Evolutionary conservation across 1,140 invertebrate species (phyloP).

Genomic region (Vanessa tameamea): DNA sequence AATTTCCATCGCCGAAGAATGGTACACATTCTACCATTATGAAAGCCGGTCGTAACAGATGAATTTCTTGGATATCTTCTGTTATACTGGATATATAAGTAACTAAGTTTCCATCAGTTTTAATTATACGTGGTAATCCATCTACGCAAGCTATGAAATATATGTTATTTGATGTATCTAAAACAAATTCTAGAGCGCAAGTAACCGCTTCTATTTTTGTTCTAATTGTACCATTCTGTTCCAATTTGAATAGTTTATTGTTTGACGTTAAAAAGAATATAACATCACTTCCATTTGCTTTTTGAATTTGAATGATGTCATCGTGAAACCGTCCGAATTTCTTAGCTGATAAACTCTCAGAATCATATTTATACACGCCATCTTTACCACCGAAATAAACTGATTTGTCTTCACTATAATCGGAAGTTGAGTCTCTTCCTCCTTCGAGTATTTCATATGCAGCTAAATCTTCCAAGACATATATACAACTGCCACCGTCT

Average conservation of each 20-base stretch:
- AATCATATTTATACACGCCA: slow-evolving; percentile 61
- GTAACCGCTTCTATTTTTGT: slow-evolving; percentile 44
- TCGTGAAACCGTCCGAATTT: slow-evolving; percentile 59
- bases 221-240: slow-evolving; percentile 57
- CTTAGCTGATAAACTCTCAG: slow-evolving; percentile 56
- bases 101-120: slow-evolving; percentile 46
- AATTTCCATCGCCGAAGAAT: slow-evolving; percentile 56
- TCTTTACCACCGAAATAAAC: slow-evolving; percentile 65
- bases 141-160: slow-evolving; percentile 62
- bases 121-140: slow-evolving; percentile 49
- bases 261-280: slow-evolving; percentile 58
- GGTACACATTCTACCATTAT: slow-evolving; percentile 63
- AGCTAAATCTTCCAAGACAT: slow-evolving; percentile 63
- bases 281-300: slow-evolving; percentile 56
- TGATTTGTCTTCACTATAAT: slow-evolving; percentile 53
- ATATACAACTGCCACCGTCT: slow-evolving; percentile 62
- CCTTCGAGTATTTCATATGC: slow-evolving; percentile 68
- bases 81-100: slow-evolving; percentile 43
- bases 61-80: slow-evolving; percentile 54
- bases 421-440: slow-evolving; percentile 60
- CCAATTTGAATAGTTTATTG: slow-evolving; percentile 55
- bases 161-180: slow-evolving; percentile 67
- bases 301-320: slow-evolving; percentile 66
- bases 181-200: slow-evolving; percentile 62
- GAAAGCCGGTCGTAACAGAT: slow-evolving; percentile 60